A percentile compares a stretch with the other conserved stretches of the same genome.
phyloP scores from a whole-genome alignment of 2,797 vertebrate species.

The Eulemur albifrons region DNA sequence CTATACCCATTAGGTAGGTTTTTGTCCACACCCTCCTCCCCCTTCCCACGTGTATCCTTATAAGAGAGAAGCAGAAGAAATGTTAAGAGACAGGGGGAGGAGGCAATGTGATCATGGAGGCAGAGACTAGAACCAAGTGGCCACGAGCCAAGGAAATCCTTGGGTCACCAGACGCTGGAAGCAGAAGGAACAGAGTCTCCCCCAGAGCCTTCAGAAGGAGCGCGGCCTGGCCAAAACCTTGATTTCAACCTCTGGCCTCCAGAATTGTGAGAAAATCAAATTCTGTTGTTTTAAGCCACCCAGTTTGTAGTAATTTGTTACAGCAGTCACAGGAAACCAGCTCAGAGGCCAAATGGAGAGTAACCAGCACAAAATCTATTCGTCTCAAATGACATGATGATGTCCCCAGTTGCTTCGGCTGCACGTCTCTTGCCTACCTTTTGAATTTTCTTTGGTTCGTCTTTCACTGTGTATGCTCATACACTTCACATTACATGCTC shows the following conservation, averaged over 20 bases:
- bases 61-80: not conserved
- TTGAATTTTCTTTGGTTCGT: not conserved
- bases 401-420: not conserved
- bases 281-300: conserved; percentile 43
- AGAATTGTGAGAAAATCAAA: conserved; percentile 17
- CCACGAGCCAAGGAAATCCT: not conserved
- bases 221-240: not conserved
- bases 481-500: not conserved
- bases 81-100: not conserved
- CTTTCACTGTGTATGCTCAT: not conserved
- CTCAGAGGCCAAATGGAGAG: not conserved
- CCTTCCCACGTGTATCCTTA: not conserved
- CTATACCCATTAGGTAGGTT: not conserved
- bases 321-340: not conserved
- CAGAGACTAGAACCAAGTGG: not conserved
- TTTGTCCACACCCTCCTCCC: not conserved
- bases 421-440: not conserved
- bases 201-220: not conserved
- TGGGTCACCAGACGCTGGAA: not conserved
- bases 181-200: not conserved
- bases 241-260: not conserved
- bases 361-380: not conserved
- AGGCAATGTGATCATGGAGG: not conserved
- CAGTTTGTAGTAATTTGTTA: conserved; percentile 35
- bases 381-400: not conserved